Evolutionary conservation across 35 echinoderm and acorn worm genomes (phyloP).

Genomic region (Acanthaster planci): DNA sequence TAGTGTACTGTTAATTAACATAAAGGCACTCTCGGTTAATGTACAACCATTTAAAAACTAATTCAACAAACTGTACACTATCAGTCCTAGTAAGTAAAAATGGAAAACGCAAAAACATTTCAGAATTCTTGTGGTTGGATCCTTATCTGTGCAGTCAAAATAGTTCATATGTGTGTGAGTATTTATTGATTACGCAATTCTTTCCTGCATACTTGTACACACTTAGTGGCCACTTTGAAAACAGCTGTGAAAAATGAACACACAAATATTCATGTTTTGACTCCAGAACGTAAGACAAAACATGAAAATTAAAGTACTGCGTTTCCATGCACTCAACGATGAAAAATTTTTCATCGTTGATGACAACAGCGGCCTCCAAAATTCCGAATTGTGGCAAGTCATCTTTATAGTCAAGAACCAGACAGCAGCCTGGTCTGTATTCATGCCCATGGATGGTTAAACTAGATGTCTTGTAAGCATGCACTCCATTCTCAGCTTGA

Average conservation of each 20-base stretch:
- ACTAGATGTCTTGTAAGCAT: slow-evolving; percentile 14
- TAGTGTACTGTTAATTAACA: no score
- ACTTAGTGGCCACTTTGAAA: slow-evolving; percentile 41
- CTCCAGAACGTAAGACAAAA: neutral
- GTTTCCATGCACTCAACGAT: neutral
- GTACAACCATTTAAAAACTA: no score
- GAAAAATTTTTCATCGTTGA: slow-evolving; percentile 33
- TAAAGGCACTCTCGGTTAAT: no score
- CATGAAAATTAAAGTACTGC: slow-evolving; percentile 23
- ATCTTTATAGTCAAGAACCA: slow-evolving; percentile 22
- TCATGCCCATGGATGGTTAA: slow-evolving; percentile 27
- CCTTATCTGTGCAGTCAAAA: no score
- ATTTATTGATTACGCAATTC: slow-evolving; percentile 33
- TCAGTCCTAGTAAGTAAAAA: no score
- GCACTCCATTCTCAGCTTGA: neutral
- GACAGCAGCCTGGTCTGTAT: slow-evolving; percentile 23
- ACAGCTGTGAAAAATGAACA: slow-evolving; percentile 2
- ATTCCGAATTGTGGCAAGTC: slow-evolving; percentile 28
- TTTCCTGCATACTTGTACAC: neutral
- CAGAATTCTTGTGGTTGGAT: no score
- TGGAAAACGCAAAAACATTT: no score
- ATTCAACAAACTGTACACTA: no score
- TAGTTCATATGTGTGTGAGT: slow-evolving; percentile 37
- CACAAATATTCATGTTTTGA: neutral
- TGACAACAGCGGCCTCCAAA: slow-evolving; percentile 6